Percentiles rank a stretch among this genome's conserved stretches.
Evolutionary conservation across 2,113 vertebrate species (phyloP).

Genomic region (Apteryx mantelli): DNA sequence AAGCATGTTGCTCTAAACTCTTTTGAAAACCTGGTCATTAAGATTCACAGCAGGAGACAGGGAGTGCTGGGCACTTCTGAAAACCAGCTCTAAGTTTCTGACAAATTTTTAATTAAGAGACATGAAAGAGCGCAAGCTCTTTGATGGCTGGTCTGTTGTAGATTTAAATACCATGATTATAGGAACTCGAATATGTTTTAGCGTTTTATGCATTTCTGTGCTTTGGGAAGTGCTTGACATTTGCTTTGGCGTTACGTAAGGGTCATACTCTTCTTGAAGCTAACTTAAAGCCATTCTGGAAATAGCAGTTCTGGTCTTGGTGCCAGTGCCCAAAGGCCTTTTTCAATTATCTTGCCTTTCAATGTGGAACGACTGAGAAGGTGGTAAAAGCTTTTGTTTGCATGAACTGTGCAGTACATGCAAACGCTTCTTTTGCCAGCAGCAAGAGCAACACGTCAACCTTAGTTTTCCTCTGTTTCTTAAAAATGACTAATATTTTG

Average conservation of each 20-base stretch:
- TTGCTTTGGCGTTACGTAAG: neutral
- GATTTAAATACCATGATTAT: neutral
- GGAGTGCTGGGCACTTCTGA: neutral
- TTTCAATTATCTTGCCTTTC: neutral
- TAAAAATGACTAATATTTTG: rapidly evolving
- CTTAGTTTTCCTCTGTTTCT: neutral
- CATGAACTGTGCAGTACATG: rapidly evolving
- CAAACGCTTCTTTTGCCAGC: neutral
- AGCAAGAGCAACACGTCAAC: neutral
- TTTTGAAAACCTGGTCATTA: neutral
- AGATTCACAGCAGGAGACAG: neutral
- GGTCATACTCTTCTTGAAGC: neutral
- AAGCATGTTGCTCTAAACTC: neutral
- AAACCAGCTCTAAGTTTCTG: neutral
- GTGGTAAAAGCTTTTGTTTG: neutral
- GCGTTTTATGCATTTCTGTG: rapidly evolving
- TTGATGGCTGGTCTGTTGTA: neutral
- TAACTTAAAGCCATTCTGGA: neutral
- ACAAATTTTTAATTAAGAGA: slow-evolving; percentile 5
- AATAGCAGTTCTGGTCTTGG: neutral
- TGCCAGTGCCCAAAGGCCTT: neutral
- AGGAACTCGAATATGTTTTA: neutral
- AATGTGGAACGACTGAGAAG: neutral
- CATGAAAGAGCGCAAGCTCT: neutral
- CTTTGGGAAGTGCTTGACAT: neutral